Percentiles rank a stretch among this genome's conserved stretches.
Conservation (phyloP, 2,797 vertebrate species). For the Babyrousa celebensis region DNA sequence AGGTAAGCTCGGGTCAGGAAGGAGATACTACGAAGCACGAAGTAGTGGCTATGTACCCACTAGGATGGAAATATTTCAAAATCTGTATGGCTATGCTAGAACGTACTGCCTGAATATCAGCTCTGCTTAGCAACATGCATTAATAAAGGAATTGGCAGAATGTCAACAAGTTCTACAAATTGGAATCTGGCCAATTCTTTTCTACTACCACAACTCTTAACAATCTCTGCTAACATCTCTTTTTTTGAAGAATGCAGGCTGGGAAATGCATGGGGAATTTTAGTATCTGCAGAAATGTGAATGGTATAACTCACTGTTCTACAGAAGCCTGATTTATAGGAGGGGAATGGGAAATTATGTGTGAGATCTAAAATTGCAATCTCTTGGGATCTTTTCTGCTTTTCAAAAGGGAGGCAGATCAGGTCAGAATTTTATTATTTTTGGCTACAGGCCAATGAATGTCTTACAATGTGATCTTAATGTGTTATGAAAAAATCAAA, state of each 20-base stretch:
- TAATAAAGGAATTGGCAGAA: conserved; percentile 78
- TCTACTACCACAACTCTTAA: conserved; percentile 74
- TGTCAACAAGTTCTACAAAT: conserved; percentile 71
- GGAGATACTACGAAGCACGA: background rate
- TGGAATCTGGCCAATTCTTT: conserved; percentile 74
- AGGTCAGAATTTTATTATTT: conserved; percentile 84
- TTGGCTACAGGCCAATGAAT: conserved; percentile 79
- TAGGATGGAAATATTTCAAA: conserved; percentile 26
- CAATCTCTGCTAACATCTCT: conserved; percentile 73
- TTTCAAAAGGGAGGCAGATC: conserved; percentile 79
- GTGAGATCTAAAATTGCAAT: conserved; percentile 83
- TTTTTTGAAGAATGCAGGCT: conserved; percentile 80
- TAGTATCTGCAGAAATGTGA: conserved; percentile 87
- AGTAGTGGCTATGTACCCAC: background rate
- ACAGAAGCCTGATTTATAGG: conserved; percentile 86
- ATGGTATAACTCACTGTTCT: conserved; percentile 83
- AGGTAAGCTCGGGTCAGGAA: background rate
- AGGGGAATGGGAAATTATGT: conserved; percentile 83
- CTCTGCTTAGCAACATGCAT: conserved; percentile 61
- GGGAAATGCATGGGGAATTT: conserved; percentile 84
- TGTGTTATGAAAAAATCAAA: conserved; percentile 72
- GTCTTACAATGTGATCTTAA: conserved; percentile 75
- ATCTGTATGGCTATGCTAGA: background rate
- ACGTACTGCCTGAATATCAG: background rate
- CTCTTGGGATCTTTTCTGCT: conserved; percentile 81